Conservation (phyloP, 2,888 invertebrate genomes). For the Tiliacea aurago region DNA sequence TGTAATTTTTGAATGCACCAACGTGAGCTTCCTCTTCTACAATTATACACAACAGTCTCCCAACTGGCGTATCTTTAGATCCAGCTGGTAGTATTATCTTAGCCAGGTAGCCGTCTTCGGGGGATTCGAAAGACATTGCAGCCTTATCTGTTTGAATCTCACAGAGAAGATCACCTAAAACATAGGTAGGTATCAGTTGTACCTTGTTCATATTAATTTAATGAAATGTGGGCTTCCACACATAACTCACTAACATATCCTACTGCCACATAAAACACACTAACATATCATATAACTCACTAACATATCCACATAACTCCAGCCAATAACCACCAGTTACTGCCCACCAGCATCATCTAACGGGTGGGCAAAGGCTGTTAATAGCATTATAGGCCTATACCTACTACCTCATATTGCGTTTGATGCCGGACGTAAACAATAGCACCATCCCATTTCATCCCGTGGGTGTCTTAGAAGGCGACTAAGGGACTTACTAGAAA, state of each 20-base stretch:
- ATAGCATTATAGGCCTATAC: too few species aligned
- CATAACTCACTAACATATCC: too few species aligned
- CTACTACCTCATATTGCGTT: too few species aligned
- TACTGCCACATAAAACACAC: too few species aligned
- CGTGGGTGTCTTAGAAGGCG: too few species aligned
- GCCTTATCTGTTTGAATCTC: slow-evolving; percentile 99
- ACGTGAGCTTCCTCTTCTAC: slow-evolving; percentile 95
- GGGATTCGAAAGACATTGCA: slow-evolving; percentile 99
- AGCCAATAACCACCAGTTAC: neutral
- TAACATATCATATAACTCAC: too few species aligned
- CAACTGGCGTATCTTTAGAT: slow-evolving; percentile 97
- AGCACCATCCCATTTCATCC: too few species aligned
- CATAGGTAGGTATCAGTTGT: neutral
- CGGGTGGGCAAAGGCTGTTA: neutral
- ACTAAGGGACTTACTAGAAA: too few species aligned
- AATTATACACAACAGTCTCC: slow-evolving; percentile 98
- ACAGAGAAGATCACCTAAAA: slow-evolving; percentile 96
- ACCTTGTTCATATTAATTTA: neutral
- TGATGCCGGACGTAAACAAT: too few species aligned
- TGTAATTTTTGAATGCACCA: slow-evolving; percentile 97
- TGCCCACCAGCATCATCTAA: neutral
- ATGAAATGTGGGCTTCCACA: too few species aligned
- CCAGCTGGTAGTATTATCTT: slow-evolving; percentile 97
- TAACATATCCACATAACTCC: neutral
- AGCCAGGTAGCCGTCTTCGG: slow-evolving; percentile 99